Conservation (phyloP, 1,140 invertebrate species). For the Drosophila yakuba region DNA sequence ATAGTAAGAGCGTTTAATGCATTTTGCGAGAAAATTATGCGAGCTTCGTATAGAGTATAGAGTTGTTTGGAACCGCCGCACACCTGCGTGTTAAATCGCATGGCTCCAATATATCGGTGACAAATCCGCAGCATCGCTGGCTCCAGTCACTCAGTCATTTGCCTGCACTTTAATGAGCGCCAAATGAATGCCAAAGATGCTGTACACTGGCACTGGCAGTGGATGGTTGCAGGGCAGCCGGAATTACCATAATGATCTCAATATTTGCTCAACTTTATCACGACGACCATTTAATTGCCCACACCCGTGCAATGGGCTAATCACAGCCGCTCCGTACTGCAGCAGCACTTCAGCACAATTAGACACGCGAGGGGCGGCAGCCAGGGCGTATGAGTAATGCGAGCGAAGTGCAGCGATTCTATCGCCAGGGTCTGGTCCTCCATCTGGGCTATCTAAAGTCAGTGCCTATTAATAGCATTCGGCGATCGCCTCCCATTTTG, state of each 20-base stretch:
- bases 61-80: conserved; percentile 51
- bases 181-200: conserved; percentile 67
- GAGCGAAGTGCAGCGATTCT: conserved; percentile 39
- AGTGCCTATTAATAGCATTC: conserved; percentile 71
- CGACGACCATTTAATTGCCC: conserved; percentile 77
- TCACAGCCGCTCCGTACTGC: conserved; percentile 8
- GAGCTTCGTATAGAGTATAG: conserved; percentile 45
- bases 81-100: conserved; percentile 75
- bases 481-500: conserved; percentile 15
- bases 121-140: conserved; percentile 41
- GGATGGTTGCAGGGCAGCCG: conserved; percentile 48
- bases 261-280: conserved; percentile 81
- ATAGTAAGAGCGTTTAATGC: conserved; percentile 66
- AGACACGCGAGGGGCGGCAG: conserved; percentile 72
- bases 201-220: background rate
- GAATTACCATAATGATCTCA: conserved; percentile 83
- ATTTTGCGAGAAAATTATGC: conserved; percentile 78
- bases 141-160: conserved; percentile 10
- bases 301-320: conserved; percentile 39
- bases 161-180: conserved; percentile 72
- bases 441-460: conserved; percentile 49
- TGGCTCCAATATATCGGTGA: conserved; percentile 56
- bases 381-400: conserved; percentile 80
- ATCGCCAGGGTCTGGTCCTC: conserved; percentile 31
- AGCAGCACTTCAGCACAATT: conserved; percentile 56